Percentiles rank a stretch among this genome's conserved stretches.
Evolutionary conservation across 2,888 invertebrate genomes (phyloP).

Genomic region (Amphipyra berbera): DNA sequence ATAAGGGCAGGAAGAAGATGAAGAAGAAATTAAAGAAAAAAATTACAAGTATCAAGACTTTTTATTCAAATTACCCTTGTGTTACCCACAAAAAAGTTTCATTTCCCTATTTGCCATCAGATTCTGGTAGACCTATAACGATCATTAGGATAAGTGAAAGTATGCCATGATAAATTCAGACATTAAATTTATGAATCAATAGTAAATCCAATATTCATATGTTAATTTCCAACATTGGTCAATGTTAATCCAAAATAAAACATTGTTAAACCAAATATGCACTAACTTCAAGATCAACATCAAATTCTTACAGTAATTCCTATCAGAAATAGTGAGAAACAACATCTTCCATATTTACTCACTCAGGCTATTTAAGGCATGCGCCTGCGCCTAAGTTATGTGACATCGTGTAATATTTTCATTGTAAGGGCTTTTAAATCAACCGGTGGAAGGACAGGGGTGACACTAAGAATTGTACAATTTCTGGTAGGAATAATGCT

Average conservation of each 20-base stretch:
- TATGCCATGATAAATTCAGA: too few relatives aligned
- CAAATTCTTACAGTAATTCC: slow-evolving; percentile 40
- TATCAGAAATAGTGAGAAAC: slow-evolving; percentile 49
- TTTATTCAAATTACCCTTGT: too few relatives aligned
- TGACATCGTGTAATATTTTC: slow-evolving; percentile 63
- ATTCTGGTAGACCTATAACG: too few relatives aligned
- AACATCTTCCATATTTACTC: slow-evolving; percentile 55
- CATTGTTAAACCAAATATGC: slow-evolving; percentile 6
- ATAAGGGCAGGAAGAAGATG: too few relatives aligned
- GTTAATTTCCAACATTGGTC: neutral
- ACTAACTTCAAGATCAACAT: slow-evolving; percentile 27
- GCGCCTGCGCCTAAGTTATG: slow-evolving; percentile 56
- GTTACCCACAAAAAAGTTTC: too few relatives aligned
- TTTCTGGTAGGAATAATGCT: slow-evolving; percentile 37
- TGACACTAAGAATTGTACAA: slow-evolving; percentile 54
- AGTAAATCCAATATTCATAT: neutral
- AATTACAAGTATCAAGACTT: too few relatives aligned
- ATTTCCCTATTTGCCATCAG: too few relatives aligned
- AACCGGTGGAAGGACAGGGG: slow-evolving; percentile 46
- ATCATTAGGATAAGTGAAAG: too few relatives aligned
- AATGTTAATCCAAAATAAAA: neutral
- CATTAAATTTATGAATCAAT: too few relatives aligned
- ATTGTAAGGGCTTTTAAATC: slow-evolving; percentile 62
- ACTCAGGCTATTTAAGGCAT: slow-evolving; percentile 50
- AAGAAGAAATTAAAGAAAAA: too few relatives aligned